A percentile compares a stretch with the other conserved stretches of the same genome.
Conservation (phyloP, 2,888 invertebrate species). For the Machimus atricapillus region DNA sequence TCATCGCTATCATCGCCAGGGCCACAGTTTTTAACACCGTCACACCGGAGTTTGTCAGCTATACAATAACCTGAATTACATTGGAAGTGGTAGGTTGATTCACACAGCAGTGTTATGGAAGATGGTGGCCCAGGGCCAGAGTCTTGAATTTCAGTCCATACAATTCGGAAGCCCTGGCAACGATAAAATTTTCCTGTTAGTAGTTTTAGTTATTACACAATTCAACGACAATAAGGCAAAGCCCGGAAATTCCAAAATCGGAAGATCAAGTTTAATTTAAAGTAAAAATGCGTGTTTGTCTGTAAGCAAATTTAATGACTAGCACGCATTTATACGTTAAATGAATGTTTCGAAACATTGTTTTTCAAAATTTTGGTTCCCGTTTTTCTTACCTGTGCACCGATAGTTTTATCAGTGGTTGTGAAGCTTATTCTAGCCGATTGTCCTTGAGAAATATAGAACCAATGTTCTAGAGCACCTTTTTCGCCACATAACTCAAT, state of each 20-base stretch:
- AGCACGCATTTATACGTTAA: no score
- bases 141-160: conserved; percentile 91
- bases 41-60: conserved; percentile 77
- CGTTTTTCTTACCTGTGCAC: conserved; percentile 67
- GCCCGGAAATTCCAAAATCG: no score
- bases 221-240: background rate
- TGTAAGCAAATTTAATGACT: no score
- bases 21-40: conserved; percentile 80
- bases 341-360: no score
- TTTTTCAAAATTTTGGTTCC: no score
- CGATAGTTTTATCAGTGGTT: conserved; percentile 93
- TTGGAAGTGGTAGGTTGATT: conserved; percentile 73
- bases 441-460: conserved; percentile 85
- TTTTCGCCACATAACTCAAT: conserved; percentile 91
- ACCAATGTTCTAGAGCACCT: conserved; percentile 76
- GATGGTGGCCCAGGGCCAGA: conserved; percentile 65
- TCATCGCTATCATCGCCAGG: conserved; percentile 64
- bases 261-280: background rate
- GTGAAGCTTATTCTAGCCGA: conserved; percentile 92
- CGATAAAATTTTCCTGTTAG: background rate
- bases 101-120: conserved; percentile 59
- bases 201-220: background rate
- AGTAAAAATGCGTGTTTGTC: background rate
- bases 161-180: conserved; percentile 82
- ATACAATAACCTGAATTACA: conserved; percentile 83